Conservation (phyloP, 2,888 invertebrate genomes). For the Laothoe populi region DNA sequence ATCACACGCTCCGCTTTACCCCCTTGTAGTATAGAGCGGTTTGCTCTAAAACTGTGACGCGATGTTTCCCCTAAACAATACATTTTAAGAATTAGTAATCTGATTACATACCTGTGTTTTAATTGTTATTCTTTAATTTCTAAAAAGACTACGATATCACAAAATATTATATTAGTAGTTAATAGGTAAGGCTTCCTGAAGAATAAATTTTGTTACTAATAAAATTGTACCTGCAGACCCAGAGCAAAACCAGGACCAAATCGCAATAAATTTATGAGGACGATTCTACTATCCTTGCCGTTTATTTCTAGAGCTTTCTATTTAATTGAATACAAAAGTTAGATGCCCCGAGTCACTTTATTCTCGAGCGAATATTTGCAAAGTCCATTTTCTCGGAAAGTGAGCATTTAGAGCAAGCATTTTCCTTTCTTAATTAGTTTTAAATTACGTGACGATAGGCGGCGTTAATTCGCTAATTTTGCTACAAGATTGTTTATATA, state of each 20-base stretch:
- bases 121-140: too few species aligned
- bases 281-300: constrained; percentile 58
- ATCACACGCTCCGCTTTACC: too few species aligned
- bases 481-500: constrained; percentile 37
- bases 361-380: constrained; percentile 72
- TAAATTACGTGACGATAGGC: constrained; percentile 79
- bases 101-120: too few species aligned
- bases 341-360: constrained; percentile 74
- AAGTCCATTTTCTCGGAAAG: constrained; percentile 77
- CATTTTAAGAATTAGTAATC: too few species aligned
- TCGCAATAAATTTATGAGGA: constrained; percentile 58
- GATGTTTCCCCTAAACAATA: too few species aligned
- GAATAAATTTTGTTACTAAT: constrained; percentile 34
- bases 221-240: constrained; percentile 41
- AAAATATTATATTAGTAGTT: not conserved
- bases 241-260: constrained; percentile 57
- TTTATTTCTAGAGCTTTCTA: constrained; percentile 76
- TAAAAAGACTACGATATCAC: too few species aligned
- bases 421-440: constrained; percentile 82
- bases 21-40: too few species aligned
- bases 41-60: too few species aligned
- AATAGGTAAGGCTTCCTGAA: too few species aligned
- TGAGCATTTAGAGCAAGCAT: constrained; percentile 73
- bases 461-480: constrained; percentile 75
- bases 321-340: constrained; percentile 82